A percentile compares a stretch with the other conserved stretches of the same genome.
Evolutionary conservation across 2,113 vertebrate species (phyloP).

Genomic region (Lipophrys pholis): DNA sequence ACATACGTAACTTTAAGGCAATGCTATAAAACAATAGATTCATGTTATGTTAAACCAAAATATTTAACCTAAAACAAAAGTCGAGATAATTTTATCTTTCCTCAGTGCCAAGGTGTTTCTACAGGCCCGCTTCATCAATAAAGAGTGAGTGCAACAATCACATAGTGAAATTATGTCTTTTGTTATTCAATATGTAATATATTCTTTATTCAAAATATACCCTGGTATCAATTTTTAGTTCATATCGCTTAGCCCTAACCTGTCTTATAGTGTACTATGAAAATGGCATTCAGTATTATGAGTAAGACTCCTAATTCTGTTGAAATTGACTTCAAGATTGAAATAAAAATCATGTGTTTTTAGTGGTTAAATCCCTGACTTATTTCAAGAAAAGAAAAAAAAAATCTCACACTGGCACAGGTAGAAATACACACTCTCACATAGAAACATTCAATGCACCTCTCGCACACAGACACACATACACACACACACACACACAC

Average conservation of each 20-base stretch:
- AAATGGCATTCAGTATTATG: conserved; percentile 16
- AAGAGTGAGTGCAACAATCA: conserved; percentile 22
- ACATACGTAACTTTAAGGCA: conserved; percentile 52
- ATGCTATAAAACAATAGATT: conserved; percentile 20
- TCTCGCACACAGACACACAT: conserved; percentile 24
- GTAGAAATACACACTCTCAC: neutral
- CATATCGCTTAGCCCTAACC: conserved; percentile 29
- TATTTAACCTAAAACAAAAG: conserved; percentile 1
- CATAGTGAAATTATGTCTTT: conserved; percentile 1
- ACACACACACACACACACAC: conserved; percentile 12
- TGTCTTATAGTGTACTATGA: conserved; percentile 3
- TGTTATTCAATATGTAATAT: conserved; percentile 9
- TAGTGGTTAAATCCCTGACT: conserved; percentile 30
- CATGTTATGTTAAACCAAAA: conserved; percentile 4
- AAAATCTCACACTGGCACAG: conserved; percentile 3
- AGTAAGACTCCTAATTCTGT: conserved; percentile 5
- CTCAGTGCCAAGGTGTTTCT: neutral
- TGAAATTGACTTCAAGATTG: conserved; percentile 10
- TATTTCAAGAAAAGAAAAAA: conserved; percentile 37
- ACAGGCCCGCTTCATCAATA: too few relatives aligned
- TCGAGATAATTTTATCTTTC: conserved; percentile 18
- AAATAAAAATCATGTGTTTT: conserved; percentile 15
- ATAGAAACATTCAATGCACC: conserved; percentile 17
- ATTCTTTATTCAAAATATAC: conserved; percentile 34
- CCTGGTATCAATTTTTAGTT: conserved; percentile 16